A percentile compares a stretch with the other conserved stretches of the same genome.
Conservation (phyloP, 2,888 invertebrate species). For the Adelphocoris suturalis region DNA sequence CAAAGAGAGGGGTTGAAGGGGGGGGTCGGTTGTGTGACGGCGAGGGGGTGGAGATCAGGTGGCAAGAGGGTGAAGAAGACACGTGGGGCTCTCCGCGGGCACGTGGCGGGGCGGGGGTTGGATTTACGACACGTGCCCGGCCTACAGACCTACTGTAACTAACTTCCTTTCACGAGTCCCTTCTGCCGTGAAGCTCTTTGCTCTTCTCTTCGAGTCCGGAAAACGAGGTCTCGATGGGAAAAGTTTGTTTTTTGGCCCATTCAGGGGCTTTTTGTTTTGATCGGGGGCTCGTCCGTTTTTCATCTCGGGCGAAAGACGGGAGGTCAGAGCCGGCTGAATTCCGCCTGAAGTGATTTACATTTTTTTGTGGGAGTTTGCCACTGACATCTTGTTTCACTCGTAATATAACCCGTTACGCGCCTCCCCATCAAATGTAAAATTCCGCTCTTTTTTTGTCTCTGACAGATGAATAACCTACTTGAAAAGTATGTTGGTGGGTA, state of each 20-base stretch:
- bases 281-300: not conserved
- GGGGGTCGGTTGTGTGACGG: not conserved
- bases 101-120: slow-evolving; percentile 2
- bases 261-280: not conserved
- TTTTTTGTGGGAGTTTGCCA: too few relatives aligned
- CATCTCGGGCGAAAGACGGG: not conserved
- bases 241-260: slow-evolving; percentile 5
- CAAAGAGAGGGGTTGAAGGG: not conserved
- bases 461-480: too few relatives aligned
- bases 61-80: not conserved
- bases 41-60: not conserved
- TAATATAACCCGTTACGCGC: too few relatives aligned
- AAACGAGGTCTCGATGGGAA: not conserved
- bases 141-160: slow-evolving; percentile 32
- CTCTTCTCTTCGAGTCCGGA: not conserved
- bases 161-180: not conserved
- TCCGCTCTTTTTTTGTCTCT: too few relatives aligned
- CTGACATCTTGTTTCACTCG: too few relatives aligned
- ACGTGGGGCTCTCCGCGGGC: not conserved
- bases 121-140: slow-evolving; percentile 32
- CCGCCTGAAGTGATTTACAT: too few relatives aligned
- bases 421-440: too few relatives aligned
- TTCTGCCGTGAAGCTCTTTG: not conserved
- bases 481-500: too few relatives aligned
- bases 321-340: too few relatives aligned